Evolutionary conservation across 2,797 vertebrate species (phyloP).

Genomic region (Parotocinclus haroldoi): DNA sequence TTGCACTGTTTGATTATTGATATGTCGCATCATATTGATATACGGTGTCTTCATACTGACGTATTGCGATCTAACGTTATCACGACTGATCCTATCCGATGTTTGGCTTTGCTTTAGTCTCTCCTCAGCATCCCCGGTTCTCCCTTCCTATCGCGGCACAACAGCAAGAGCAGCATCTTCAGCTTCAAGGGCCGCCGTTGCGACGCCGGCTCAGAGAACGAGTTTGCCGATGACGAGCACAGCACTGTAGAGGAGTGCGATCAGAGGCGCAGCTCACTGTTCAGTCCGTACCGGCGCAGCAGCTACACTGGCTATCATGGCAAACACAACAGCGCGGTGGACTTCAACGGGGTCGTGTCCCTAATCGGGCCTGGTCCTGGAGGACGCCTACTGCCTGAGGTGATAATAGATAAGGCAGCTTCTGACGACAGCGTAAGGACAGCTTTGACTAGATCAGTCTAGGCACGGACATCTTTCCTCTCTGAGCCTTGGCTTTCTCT

Average conservation of each 20-base stretch:
- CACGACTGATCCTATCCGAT: too few relatives aligned
- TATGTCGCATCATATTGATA: too few relatives aligned
- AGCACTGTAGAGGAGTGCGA: constrained; percentile 97
- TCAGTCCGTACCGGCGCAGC: constrained; percentile 88
- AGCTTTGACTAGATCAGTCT: constrained; percentile 72
- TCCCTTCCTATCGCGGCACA: constrained; percentile 93
- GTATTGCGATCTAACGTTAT: too few relatives aligned
- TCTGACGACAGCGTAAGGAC: constrained; percentile 81
- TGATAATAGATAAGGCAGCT: constrained; percentile 98
- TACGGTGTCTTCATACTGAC: too few relatives aligned
- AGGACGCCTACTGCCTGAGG: constrained; percentile 98
- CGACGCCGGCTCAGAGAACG: constrained; percentile 91
- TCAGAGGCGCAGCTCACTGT: constrained; percentile 89
- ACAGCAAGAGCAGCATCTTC: constrained; percentile 99
- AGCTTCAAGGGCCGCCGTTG: constrained; percentile 89
- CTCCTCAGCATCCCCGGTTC: constrained; percentile 97
- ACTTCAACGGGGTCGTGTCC: constrained; percentile 98
- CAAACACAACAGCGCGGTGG: constrained; percentile 97
- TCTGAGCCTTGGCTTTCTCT: constrained; percentile 41
- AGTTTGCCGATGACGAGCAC: constrained; percentile 96
- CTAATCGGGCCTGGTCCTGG: constrained; percentile 92
- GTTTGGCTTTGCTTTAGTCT: constrained; percentile 70
- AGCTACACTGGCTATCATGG: constrained; percentile 94
- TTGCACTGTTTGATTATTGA: too few relatives aligned
- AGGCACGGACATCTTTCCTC: constrained; percentile 72